These are phyloP conservation scores for Barnardius zonarius DNA, from an alignment of 2,113 vertebrate genomes.

Conservation along the genomic window DNA sequence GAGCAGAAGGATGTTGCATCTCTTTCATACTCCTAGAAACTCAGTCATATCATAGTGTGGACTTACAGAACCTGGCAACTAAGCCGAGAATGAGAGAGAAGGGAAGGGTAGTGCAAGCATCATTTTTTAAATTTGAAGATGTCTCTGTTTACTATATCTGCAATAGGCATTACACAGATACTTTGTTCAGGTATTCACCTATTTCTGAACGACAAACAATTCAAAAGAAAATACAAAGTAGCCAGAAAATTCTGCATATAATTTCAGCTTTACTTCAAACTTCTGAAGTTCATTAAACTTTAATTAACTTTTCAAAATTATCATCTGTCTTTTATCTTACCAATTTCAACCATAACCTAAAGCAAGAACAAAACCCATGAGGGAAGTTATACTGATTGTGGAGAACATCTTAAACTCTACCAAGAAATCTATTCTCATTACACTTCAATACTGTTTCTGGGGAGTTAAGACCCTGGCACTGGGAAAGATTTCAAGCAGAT, in stretches of 20 bases:
- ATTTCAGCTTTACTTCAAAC: neutral
- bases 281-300: constrained; percentile 26
- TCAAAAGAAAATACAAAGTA: neutral
- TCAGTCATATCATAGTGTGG: neutral
- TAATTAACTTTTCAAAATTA: constrained; percentile 20
- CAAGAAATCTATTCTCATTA: neutral
- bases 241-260: neutral
- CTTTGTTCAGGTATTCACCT: neutral
- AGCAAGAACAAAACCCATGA: neutral
- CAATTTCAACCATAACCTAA: constrained; percentile 34
- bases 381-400: neutral
- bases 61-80: neutral
- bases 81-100: neutral
- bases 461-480: neutral
- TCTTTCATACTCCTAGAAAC: neutral
- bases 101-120: neutral
- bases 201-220: neutral
- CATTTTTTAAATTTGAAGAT: neutral
- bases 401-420: neutral
- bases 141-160: neutral
- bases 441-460: neutral
- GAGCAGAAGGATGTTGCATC: fast-evolving
- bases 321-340: constrained; percentile 4
- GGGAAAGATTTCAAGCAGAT: neutral
- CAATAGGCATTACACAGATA: neutral